phyloP scores from a whole-genome alignment of 2,888 invertebrate genomes.

The Apeira syringaria region DNA sequence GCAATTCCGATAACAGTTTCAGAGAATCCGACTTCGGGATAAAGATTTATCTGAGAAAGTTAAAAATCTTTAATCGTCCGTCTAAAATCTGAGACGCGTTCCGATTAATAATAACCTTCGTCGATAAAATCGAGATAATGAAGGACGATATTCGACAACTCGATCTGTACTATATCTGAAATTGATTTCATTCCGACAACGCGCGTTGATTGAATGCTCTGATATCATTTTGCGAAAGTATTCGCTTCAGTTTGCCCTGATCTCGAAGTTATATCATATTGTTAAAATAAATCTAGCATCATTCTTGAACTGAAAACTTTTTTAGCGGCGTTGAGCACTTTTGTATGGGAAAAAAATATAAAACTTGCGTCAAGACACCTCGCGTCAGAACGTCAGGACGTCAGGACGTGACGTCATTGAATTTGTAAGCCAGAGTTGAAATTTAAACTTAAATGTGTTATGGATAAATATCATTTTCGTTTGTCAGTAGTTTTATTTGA shows the following conservation, averaged over 20 bases:
- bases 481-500: too few relatives aligned
- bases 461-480: too few relatives aligned
- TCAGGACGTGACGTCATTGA: too few relatives aligned
- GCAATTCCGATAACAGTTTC: slow-evolving; percentile 49
- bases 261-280: slow-evolving; percentile 20
- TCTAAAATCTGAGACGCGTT: slow-evolving; percentile 66
- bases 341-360: too few relatives aligned
- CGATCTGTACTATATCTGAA: slow-evolving; percentile 63
- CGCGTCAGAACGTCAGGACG: too few relatives aligned
- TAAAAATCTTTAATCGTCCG: slow-evolving; percentile 67
- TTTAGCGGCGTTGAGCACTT: too few relatives aligned
- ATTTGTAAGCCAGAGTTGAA: too few relatives aligned
- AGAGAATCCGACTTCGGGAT: slow-evolving; percentile 48
- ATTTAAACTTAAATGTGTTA: too few relatives aligned
- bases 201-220: slow-evolving; percentile 58
- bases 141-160: slow-evolving; percentile 73
- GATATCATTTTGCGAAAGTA: slow-evolving; percentile 69
- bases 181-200: slow-evolving; percentile 77
- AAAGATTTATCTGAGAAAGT: slow-evolving; percentile 57
- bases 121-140: slow-evolving; percentile 80
- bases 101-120: slow-evolving; percentile 76
- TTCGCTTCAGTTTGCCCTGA: slow-evolving; percentile 45
- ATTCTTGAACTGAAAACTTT: too few relatives aligned
- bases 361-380: too few relatives aligned
- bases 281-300: too few relatives aligned